A percentile compares a stretch with the other conserved stretches of the same genome.
phyloP scores from a whole-genome alignment of 2,888 invertebrate species.

The Sphecodes monilicornis region DNA sequence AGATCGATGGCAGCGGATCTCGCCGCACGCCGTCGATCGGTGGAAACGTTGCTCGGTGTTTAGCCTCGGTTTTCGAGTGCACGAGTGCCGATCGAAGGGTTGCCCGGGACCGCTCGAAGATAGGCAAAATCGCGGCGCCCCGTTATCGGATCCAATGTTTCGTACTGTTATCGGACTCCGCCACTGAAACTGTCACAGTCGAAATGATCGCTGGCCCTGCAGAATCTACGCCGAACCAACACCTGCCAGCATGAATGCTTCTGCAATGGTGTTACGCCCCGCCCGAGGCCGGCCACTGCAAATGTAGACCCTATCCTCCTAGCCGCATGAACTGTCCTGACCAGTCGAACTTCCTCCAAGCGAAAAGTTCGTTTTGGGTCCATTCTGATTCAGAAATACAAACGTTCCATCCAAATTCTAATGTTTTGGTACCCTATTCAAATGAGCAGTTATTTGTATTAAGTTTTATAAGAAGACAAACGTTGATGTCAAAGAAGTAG shows the following conservation, averaged over 20 bases:
- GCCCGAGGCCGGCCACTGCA: background rate
- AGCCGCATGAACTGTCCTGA: background rate
- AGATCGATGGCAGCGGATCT: constrained; percentile 38
- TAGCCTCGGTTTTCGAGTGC: constrained; percentile 55
- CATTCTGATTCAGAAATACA: too few species aligned
- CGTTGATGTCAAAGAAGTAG: too few species aligned
- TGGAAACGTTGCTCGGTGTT: constrained; percentile 34
- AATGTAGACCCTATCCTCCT: constrained; percentile 18
- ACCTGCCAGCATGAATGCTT: constrained; percentile 1
- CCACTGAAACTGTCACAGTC: constrained; percentile 60
- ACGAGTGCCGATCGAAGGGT: constrained; percentile 42
- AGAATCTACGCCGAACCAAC: background rate
- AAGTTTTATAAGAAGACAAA: too few species aligned
- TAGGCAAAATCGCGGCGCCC: constrained; percentile 63
- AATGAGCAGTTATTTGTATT: too few species aligned
- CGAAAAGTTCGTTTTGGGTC: too few species aligned
- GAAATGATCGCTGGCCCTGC: constrained; percentile 41
- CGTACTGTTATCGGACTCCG: constrained; percentile 59
- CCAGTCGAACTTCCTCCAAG: background rate
- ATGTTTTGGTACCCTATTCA: too few species aligned
- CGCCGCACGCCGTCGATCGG: constrained; percentile 26
- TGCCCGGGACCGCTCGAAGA: constrained; percentile 57
- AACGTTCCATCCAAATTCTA: too few species aligned
- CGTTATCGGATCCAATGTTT: constrained; percentile 61
- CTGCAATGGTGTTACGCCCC: constrained; percentile 12